Evolutionary conservation across 2,797 vertebrate genomes (phyloP), one percentile per base, ranked within the genome.

Genomic region (Fratercula arctica): DNA sequence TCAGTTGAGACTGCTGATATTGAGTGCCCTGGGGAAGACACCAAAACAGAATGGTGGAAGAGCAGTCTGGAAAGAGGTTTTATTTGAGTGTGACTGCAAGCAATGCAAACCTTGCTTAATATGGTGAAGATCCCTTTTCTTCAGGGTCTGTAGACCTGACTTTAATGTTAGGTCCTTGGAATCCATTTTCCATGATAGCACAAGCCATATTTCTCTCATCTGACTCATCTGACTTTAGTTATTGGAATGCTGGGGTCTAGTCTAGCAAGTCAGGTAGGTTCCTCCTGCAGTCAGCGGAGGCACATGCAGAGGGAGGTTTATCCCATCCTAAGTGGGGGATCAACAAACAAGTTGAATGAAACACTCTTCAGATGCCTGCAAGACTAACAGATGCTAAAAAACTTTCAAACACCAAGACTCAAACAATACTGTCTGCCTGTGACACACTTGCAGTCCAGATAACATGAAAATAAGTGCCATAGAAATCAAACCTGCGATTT

Each of bases 251-350:
- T 39, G 57, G 15, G 26, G 10, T 41, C 51, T 74, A 63, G 23
- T 48, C 39, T 78, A 75, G 23, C 25, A 74, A 33, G 19, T 16
- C 37, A 53, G 16, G n/a, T 3, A 18, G 31, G 23, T 59, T 37
- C 21, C 16, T 11, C 10, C 3, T 3, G 6, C 0, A 0, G n/a
- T 46, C 67, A 68, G 29, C 29, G 39, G 26, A 76, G 39, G 16
- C 45, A 41, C 4, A 2, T 31, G 26, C 10, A 26, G 35, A 56
- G 37, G 24, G 26, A 87, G 5, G 9, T 18, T 68, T 57, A 85
- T 63, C 48, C 28, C 37, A 57, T 24, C n/a, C 33, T 33, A 46
- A n/a, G 60, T 5, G 3, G 11, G 6, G 3, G 10, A 67, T 33
- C 25, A 39, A 35, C 21, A 79, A 48, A 50, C 21, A 64, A 51